phyloP scores from a whole-genome alignment of 2,797 vertebrate species.

The Gadopsis bispinosus region DNA sequence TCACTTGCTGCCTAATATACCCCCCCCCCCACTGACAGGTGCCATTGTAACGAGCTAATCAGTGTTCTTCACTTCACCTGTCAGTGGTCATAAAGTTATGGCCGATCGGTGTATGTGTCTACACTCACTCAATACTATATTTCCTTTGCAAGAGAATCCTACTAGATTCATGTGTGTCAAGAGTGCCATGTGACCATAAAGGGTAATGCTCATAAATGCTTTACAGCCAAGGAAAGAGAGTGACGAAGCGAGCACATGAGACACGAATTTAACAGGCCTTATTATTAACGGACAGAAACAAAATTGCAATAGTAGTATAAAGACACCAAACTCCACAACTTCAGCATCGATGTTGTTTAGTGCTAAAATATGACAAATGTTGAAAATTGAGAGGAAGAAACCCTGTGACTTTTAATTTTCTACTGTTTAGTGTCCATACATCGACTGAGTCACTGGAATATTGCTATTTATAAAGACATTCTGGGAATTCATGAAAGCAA shows the following conservation, averaged over 20 bases:
- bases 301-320: not conserved
- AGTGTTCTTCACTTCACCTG: no score
- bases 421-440: not conserved
- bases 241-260: constrained; percentile 12
- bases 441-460: not conserved
- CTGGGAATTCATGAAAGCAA: not conserved
- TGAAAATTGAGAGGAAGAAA: not conserved
- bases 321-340: not conserved
- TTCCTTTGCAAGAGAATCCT: not conserved
- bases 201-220: not conserved
- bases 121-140: not conserved
- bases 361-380: not conserved
- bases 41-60: no score
- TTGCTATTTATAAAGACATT: not conserved
- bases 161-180: constrained; percentile 27
- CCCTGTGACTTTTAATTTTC: not conserved
- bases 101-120: no score
- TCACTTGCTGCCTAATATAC: no score
- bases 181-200: constrained; percentile 17
- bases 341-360: not conserved
- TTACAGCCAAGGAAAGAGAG: constrained; percentile 15
- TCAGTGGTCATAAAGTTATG: no score
- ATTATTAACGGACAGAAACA: not conserved
- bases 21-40: no score
- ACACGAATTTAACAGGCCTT: constrained; percentile 3